Percentiles rank a stretch among this genome's conserved stretches.
These are phyloP conservation scores for Liolophura sinensis DNA, from an alignment of 1,140 invertebrate genomes.

Conservation along the genomic window DNA sequence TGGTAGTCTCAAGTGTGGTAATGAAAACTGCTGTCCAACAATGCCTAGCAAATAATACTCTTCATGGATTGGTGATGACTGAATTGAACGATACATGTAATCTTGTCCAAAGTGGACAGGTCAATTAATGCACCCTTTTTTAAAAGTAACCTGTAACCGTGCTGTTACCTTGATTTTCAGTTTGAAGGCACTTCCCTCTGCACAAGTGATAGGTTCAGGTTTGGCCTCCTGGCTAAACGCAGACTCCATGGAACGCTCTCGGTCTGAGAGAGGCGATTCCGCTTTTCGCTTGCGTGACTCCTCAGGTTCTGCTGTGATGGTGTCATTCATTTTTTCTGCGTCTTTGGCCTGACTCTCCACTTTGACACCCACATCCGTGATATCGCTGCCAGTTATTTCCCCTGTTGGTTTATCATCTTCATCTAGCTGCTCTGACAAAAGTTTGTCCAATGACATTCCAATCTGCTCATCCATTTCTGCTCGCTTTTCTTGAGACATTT, in stretches of 20 bases:
- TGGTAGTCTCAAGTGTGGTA: background rate
- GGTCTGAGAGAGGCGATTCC: conserved; percentile 3
- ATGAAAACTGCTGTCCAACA: background rate
- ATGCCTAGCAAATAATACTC: background rate
- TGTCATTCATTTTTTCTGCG: background rate
- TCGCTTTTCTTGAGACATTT: no score
- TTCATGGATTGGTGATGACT: background rate
- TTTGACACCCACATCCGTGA: background rate
- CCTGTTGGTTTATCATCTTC: background rate
- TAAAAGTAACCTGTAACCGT: background rate
- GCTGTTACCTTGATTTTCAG: conserved; percentile 8
- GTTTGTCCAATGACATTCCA: background rate
- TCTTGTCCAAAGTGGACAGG: background rate
- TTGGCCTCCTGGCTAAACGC: background rate
- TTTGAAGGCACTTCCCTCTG: conserved; percentile 2
- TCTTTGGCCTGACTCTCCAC: background rate
- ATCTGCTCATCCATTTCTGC: background rate
- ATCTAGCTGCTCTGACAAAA: background rate
- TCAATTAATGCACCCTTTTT: background rate
- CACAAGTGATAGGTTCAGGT: background rate
- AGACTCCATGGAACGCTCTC: background rate
- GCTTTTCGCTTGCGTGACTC: background rate
- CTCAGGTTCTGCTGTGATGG: background rate
- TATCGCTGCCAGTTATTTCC: background rate
- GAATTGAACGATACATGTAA: background rate